Evolutionary conservation across 2,113 vertebrate genomes (phyloP).

Genomic region (Cynocephalus volans): DNA sequence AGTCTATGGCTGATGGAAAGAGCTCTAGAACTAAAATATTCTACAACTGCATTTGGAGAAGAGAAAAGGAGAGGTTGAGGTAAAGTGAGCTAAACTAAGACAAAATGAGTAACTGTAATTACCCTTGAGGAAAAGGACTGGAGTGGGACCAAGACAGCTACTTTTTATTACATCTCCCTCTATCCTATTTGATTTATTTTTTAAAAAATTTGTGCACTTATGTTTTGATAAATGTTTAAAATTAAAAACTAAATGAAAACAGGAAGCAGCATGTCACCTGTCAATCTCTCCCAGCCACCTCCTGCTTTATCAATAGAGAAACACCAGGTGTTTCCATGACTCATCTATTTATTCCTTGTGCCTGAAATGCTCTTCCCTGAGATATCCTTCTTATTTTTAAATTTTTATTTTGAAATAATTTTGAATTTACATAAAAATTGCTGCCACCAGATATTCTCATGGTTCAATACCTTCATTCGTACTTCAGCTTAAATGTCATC

Average conservation of each 20-base stretch:
- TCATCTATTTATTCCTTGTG: background rate
- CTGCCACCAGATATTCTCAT: background rate
- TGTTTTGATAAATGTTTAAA: constrained; percentile 48
- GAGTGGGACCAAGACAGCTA: background rate
- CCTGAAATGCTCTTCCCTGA: background rate
- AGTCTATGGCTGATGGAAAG: background rate
- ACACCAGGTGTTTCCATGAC: background rate
- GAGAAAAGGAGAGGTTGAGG: background rate
- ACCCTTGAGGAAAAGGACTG: background rate
- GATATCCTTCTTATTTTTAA: background rate
- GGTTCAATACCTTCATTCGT: background rate
- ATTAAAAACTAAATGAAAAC: constrained; percentile 54
- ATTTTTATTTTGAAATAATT: constrained; percentile 6
- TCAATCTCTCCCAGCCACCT: background rate
- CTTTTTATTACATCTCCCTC: background rate
- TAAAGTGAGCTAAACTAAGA: background rate
- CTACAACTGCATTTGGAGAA: background rate
- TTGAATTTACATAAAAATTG: constrained; percentile 61
- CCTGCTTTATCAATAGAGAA: background rate
- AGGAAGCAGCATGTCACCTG: background rate
- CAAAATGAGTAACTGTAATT: background rate
- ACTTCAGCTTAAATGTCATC: background rate
- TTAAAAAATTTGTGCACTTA: background rate
- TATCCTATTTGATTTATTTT: background rate
- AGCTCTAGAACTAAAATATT: background rate